Conservation (phyloP, 2,797 vertebrate genomes). For the Fratercula arctica region DNA sequence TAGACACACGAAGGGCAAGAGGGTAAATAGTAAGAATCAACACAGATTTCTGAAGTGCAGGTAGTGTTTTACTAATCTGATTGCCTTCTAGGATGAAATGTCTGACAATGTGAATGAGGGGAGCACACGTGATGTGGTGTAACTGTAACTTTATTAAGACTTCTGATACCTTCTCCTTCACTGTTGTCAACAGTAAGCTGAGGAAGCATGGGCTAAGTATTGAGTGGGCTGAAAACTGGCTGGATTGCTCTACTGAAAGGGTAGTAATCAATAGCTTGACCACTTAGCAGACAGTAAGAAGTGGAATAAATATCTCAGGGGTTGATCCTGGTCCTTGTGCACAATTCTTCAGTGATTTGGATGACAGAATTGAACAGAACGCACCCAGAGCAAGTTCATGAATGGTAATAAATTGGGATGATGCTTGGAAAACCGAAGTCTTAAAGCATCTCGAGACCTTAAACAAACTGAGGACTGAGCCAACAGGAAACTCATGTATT, state of each 20-base stretch:
- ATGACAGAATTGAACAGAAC: background rate
- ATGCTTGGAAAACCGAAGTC: background rate
- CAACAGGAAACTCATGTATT: background rate
- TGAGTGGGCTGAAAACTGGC: background rate
- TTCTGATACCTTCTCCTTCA: background rate
- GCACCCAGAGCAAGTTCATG: background rate
- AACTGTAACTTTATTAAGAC: background rate
- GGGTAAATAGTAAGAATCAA: background rate
- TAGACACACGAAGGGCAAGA: background rate
- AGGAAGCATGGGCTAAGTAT: background rate
- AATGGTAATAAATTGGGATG: background rate
- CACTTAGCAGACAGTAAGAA: background rate
- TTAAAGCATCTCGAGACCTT: background rate
- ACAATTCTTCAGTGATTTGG: background rate
- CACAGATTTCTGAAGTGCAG: background rate
- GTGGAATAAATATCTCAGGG: background rate
- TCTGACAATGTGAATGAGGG: background rate
- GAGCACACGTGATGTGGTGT: background rate
- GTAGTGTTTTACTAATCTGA: background rate
- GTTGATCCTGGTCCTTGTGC: background rate
- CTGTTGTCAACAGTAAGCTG: background rate
- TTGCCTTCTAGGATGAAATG: background rate
- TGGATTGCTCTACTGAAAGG: background rate
- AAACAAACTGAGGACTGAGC: background rate
- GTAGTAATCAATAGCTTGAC: background rate